phyloP scores from a whole-genome alignment of 1,140 invertebrate species.

The Goniozus legneri region DNA sequence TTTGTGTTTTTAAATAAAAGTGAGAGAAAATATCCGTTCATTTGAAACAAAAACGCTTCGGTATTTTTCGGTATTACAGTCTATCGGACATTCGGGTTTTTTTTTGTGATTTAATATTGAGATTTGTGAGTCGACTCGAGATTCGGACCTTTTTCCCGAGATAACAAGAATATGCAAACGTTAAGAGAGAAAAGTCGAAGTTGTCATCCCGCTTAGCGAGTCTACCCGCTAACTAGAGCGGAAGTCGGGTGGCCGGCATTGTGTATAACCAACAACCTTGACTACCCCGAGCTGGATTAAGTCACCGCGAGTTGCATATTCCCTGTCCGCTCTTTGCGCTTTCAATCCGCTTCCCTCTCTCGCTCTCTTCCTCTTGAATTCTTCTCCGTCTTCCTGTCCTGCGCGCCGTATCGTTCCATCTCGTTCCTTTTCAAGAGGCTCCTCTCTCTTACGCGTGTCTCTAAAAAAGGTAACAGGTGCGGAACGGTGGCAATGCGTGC shows the following conservation, averaged over 20 bases:
- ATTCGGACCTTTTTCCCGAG: too few relatives aligned
- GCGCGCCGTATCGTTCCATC: neutral
- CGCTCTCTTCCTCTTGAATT: neutral
- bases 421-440: neutral
- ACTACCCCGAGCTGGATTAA: constrained; percentile 26
- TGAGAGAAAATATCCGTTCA: too few relatives aligned
- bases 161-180: too few relatives aligned
- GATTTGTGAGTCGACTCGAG: too few relatives aligned
- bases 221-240: constrained; percentile 32
- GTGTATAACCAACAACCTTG: constrained; percentile 22
- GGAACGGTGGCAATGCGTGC: constrained; percentile 12
- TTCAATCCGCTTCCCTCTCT: neutral
- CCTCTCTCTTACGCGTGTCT: too few relatives aligned
- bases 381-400: constrained; percentile 5
- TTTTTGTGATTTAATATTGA: too few relatives aligned
- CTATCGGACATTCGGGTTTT: too few relatives aligned
- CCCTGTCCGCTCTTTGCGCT: constrained; percentile 5
- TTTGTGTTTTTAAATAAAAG: too few relatives aligned
- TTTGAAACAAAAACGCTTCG: too few relatives aligned
- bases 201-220: constrained; percentile 29
- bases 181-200: too few relatives aligned
- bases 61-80: too few relatives aligned
- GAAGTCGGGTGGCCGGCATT: constrained; percentile 32
- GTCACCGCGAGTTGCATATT: constrained; percentile 16
- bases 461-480: constrained; percentile 36